phyloP scores from a whole-genome alignment of 2,888 invertebrate genomes.

The Drosophila niveifrons region DNA sequence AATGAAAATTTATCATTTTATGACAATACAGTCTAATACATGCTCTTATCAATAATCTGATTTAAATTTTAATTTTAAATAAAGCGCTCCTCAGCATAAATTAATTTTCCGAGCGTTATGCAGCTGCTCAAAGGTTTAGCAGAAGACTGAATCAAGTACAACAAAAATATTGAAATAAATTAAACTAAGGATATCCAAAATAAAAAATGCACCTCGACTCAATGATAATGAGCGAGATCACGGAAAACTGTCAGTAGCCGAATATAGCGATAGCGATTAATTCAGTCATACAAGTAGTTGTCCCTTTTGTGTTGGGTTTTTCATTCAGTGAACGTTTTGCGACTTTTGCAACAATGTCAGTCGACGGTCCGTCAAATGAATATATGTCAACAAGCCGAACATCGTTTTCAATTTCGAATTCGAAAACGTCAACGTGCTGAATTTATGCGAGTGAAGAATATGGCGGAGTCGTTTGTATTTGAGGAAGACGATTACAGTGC shows the following conservation, averaged over 20 bases:
- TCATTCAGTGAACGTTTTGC: constrained; percentile 45
- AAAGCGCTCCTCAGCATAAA: not conserved
- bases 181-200: constrained; percentile 50
- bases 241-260: constrained; percentile 37
- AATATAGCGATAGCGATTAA: constrained; percentile 24
- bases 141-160: constrained; percentile 12
- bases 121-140: constrained; percentile 38
- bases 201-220: constrained; percentile 16
- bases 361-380: constrained; percentile 80
- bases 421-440: constrained; percentile 60
- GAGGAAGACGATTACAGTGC: constrained; percentile 42
- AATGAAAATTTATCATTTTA: no score
- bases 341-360: constrained; percentile 60
- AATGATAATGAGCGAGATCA: constrained; percentile 47
- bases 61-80: no score
- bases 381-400: constrained; percentile 79
- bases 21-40: no score
- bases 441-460: constrained; percentile 58
- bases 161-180: constrained; percentile 42
- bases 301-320: constrained; percentile 47
- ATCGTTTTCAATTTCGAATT: constrained; percentile 78
- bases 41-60: no score
- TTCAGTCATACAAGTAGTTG: constrained; percentile 20
- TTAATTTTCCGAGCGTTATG: constrained; percentile 22
- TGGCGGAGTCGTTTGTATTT: constrained; percentile 3